Conservation (phyloP, 2,888 invertebrate species). For the Noctua janthina region DNA sequence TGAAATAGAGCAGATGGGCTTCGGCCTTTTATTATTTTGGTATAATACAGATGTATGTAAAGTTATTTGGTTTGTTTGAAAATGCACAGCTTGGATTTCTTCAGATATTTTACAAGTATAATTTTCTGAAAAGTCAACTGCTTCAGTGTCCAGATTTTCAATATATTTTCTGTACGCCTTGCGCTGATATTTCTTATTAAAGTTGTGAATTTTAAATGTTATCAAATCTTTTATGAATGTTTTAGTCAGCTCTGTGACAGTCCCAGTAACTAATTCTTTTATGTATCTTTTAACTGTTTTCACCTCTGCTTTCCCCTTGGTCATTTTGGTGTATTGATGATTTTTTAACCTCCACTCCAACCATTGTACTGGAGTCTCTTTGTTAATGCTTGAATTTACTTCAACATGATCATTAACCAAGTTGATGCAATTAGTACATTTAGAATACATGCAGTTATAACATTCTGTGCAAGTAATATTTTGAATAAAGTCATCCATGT, state of each 20-base stretch:
- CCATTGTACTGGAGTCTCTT: neutral
- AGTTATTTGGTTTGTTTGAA: constrained; percentile 5
- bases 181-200: neutral
- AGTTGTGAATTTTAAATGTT: constrained; percentile 3
- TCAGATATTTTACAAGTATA: too few species aligned
- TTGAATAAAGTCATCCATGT: neutral
- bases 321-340: neutral
- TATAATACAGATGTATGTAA: neutral
- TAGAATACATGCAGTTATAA: neutral
- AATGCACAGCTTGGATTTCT: neutral
- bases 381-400: neutral
- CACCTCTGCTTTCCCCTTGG: neutral
- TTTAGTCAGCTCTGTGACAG: neutral
- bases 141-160: neutral
- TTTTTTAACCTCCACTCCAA: constrained; percentile 5
- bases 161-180: neutral
- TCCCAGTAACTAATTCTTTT: too few species aligned
- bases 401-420: neutral
- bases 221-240: neutral
- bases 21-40: constrained; percentile 2
- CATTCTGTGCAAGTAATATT: neutral
- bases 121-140: neutral
- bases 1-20: constrained; percentile 2
- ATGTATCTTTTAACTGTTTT: neutral
- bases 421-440: neutral